These are phyloP conservation scores for Gorilla gorilla DNA, from an alignment of 2,113 vertebrate genomes.

Conservation along the genomic window DNA sequence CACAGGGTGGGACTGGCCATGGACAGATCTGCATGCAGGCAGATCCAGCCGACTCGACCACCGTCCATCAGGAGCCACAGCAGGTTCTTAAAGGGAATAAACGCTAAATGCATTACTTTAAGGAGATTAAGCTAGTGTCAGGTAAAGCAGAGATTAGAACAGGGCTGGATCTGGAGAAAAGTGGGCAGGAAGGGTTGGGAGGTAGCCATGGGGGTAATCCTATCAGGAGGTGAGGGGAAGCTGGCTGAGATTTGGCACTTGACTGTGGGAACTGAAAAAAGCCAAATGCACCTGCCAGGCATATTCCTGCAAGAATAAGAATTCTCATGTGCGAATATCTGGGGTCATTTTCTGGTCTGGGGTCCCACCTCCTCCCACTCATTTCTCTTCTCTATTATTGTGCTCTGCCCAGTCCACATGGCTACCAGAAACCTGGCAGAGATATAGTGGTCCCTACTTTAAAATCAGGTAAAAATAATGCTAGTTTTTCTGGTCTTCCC, in stretches of 20 bases:
- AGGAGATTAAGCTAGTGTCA: background rate
- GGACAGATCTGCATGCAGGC: background rate
- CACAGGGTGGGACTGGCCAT: accelerated
- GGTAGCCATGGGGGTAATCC: background rate
- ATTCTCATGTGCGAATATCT: background rate
- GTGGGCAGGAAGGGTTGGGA: background rate
- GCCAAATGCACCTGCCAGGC: background rate
- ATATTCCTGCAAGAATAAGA: background rate
- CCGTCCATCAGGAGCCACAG: background rate
- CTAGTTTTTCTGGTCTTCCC: background rate
- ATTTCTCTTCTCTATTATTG: too few species aligned
- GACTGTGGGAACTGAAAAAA: background rate
- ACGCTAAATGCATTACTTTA: background rate
- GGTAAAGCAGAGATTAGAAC: background rate
- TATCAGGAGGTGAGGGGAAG: background rate
- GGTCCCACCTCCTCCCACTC: background rate
- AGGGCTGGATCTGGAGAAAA: background rate
- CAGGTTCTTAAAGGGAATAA: background rate
- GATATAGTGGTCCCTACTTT: background rate
- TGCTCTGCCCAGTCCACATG: background rate
- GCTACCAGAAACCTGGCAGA: background rate
- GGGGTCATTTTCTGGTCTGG: background rate
- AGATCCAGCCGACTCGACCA: background rate
- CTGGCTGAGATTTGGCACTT: background rate
- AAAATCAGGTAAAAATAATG: background rate